Conservation (phyloP, 2,888 invertebrate genomes). For the Amitus sp. region DNA sequence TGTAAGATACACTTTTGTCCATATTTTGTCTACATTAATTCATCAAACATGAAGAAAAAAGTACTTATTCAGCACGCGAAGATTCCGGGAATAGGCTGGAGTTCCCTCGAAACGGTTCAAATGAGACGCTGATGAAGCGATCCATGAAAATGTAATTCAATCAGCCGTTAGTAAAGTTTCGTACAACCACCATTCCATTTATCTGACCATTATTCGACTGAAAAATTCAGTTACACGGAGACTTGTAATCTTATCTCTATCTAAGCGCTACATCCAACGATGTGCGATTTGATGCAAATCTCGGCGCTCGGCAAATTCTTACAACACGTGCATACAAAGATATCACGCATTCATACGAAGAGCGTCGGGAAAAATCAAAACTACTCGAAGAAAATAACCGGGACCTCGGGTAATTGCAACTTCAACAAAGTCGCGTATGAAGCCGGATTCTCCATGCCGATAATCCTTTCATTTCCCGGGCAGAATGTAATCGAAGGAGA, state of each 20-base stretch:
- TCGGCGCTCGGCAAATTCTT: conserved; percentile 30
- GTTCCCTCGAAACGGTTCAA: no score
- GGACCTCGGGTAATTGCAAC: conserved; percentile 1
- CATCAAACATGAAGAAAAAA: neutral
- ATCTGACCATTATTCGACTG: no score
- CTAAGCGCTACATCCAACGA: conserved; percentile 26
- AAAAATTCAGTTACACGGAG: conserved; percentile 22
- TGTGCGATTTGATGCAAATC: conserved; percentile 24
- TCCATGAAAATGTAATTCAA: conserved; percentile 1
- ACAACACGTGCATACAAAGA: conserved; percentile 21
- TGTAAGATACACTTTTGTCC: no score
- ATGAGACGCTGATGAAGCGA: no score
- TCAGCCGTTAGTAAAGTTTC: neutral
- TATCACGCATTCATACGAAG: conserved; percentile 26
- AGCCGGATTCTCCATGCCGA: no score
- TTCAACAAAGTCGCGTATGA: no score
- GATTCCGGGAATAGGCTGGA: no score
- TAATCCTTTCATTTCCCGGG: no score
- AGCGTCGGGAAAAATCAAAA: conserved; percentile 27
- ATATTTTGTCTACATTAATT: no score
- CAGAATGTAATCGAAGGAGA: neutral
- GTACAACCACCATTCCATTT: neutral
- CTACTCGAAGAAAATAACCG: conserved; percentile 26
- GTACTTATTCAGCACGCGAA: no score
- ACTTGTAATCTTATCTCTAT: conserved; percentile 27